Conservation (phyloP, 2,797 vertebrate species). For the Hapalemur alaotrensis region DNA sequence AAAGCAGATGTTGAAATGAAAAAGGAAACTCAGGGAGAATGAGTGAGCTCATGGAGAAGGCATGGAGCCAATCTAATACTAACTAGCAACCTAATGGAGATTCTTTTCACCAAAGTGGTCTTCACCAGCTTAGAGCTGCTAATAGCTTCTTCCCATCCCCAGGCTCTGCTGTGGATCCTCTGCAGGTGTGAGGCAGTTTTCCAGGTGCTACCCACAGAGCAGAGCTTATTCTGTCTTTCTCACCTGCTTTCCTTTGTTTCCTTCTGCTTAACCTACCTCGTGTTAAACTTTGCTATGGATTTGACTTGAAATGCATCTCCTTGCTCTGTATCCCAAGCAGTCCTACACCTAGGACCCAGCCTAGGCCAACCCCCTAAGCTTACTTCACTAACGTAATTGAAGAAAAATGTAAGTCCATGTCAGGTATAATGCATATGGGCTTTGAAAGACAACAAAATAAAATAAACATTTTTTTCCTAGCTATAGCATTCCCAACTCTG, state of each 20-base stretch:
- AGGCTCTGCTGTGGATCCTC: not conserved
- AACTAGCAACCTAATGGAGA: slow-evolving; percentile 68
- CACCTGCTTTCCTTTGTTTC: not conserved
- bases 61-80: slow-evolving; percentile 72
- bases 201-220: not conserved
- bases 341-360: not conserved
- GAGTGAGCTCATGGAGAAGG: slow-evolving; percentile 79
- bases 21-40: too few species aligned
- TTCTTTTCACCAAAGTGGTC: slow-evolving; percentile 71
- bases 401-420: slow-evolving; percentile 51
- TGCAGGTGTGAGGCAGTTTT: not conserved
- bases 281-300: not conserved
- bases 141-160: not conserved
- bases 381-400: not conserved
- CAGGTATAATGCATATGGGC: not conserved
- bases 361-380: not conserved
- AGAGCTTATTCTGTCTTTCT: not conserved
- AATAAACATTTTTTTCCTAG: too few species aligned
- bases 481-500: not conserved
- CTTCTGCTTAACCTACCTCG: not conserved
- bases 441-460: too few species aligned
- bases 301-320: not conserved
- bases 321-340: not conserved
- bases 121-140: not conserved
- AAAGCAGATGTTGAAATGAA: too few species aligned